Conservation (phyloP, 2,113 vertebrate species). For the Crotalus helleri region DNA sequence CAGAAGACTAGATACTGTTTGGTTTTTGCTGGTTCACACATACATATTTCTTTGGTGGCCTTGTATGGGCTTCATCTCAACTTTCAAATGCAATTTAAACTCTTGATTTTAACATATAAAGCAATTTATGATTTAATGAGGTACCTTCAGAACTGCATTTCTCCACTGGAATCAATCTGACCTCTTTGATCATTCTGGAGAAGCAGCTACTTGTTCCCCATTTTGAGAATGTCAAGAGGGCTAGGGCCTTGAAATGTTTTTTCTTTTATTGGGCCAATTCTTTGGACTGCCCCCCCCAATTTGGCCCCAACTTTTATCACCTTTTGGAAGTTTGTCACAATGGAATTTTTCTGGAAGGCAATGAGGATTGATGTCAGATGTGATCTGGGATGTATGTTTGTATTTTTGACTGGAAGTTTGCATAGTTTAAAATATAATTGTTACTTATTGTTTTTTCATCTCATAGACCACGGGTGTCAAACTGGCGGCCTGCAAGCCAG, state of each 20-base stretch:
- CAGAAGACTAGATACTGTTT: background rate
- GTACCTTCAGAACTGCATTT: background rate
- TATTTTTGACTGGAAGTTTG: background rate
- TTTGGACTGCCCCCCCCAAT: background rate
- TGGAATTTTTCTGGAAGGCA: background rate
- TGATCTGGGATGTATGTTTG: background rate
- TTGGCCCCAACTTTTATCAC: background rate
- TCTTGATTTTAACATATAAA: background rate
- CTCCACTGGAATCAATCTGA: background rate
- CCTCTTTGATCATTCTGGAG: background rate
- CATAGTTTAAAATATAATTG: background rate
- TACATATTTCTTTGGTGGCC: background rate
- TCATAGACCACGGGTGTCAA: background rate
- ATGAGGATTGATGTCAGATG: background rate
- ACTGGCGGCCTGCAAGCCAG: too few species aligned
- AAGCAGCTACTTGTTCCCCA: background rate
- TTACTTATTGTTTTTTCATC: background rate
- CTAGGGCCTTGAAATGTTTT: background rate
- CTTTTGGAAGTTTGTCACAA: background rate
- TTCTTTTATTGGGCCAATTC: background rate
- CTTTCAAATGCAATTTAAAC: background rate
- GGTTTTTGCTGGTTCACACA: background rate
- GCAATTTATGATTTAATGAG: background rate
- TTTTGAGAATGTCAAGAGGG: background rate
- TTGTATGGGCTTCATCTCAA: background rate